Conservation (phyloP, 2,797 vertebrate genomes). For the Lepus townsendii region DNA sequence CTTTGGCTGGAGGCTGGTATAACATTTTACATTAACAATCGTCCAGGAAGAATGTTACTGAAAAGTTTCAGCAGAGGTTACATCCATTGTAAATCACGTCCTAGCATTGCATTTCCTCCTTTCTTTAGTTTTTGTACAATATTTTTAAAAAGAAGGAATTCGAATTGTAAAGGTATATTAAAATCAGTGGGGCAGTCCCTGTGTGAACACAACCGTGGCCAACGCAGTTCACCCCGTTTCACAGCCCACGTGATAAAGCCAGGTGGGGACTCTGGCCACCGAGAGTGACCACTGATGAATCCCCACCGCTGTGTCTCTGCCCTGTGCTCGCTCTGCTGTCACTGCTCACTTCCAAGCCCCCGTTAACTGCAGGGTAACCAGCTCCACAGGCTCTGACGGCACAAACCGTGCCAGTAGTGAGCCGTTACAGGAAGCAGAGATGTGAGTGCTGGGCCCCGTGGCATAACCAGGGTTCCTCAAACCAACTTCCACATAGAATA, state of each 20-base stretch:
- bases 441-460: background rate
- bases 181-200: constrained; percentile 14
- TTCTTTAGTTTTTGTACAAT: constrained; percentile 29
- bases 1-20: background rate
- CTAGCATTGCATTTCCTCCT: background rate
- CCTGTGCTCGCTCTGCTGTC: background rate
- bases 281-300: background rate
- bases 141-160: background rate
- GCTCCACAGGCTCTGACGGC: background rate
- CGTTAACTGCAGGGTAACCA: background rate
- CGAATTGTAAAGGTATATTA: constrained; percentile 43
- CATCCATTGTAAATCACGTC: background rate
- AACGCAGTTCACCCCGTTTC: background rate
- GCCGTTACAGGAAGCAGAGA: background rate
- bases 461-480: background rate
- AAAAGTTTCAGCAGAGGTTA: background rate
- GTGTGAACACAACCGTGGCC: background rate
- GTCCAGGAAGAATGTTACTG: background rate
- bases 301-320: background rate
- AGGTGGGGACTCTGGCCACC: background rate
- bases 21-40: constrained; percentile 44
- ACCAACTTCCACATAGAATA: background rate
- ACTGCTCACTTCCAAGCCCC: background rate
- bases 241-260: background rate
- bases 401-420: background rate